Evolutionary conservation across 2,888 invertebrate genomes (phyloP).

Genomic region (Rhagonycha fulva): DNA sequence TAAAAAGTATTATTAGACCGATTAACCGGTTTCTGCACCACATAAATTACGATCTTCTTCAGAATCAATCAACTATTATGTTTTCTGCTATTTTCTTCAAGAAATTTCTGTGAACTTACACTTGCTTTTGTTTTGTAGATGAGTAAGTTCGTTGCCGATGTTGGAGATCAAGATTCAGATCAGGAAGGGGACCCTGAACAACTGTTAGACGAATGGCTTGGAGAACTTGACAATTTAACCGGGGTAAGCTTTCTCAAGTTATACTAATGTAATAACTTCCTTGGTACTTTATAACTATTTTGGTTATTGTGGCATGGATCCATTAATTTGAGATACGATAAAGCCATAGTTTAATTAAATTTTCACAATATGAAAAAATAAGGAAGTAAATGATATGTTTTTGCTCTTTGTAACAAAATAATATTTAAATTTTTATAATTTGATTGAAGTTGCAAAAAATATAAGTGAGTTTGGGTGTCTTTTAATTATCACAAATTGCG

Average conservation of each 20-base stretch:
- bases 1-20: neutral
- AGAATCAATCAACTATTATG: neutral
- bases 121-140: constrained; percentile 54
- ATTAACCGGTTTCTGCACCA: neutral
- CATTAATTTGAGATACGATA: neutral
- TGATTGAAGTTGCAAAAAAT: neutral
- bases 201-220: constrained; percentile 78
- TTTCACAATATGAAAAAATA: neutral
- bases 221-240: constrained; percentile 74
- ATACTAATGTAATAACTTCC: neutral
- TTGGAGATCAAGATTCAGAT: constrained; percentile 64
- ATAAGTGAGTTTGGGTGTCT: neutral
- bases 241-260: constrained; percentile 62
- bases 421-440: neutral
- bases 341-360: neutral
- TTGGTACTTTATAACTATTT: neutral
- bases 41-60: neutral
- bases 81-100: neutral
- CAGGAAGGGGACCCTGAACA: constrained; percentile 74
- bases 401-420: neutral
- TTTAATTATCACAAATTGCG: constrained; percentile 7
- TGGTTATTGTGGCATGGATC: neutral
- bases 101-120: neutral
- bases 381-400: neutral
- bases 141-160: constrained; percentile 58